These are phyloP conservation scores for Philaethria dido DNA, from an alignment of 2,888 invertebrate genomes.

Conservation along the genomic window DNA sequence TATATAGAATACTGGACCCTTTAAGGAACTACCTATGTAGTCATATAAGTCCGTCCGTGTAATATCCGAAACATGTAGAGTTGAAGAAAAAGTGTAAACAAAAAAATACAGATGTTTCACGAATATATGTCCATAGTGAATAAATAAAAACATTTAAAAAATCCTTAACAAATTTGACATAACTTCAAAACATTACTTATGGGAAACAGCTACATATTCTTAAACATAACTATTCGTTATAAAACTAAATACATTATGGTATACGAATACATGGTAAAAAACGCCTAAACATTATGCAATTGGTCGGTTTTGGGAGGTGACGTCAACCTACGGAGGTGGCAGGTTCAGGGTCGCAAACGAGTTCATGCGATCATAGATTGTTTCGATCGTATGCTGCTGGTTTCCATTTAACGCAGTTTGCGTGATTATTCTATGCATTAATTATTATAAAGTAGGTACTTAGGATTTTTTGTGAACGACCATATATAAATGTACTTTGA, in stretches of 20 bases:
- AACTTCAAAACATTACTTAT: too few species aligned
- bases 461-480: background rate
- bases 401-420: constrained; percentile 10
- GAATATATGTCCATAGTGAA: too few species aligned
- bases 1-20: too few species aligned
- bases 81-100: too few species aligned
- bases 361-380: constrained; percentile 58
- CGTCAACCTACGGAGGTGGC: constrained; percentile 59
- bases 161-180: too few species aligned
- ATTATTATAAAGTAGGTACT: constrained; percentile 12
- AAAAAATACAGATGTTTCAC: too few species aligned
- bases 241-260: constrained; percentile 7
- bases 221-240: constrained; percentile 5
- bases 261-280: constrained; percentile 32
- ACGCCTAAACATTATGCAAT: constrained; percentile 72
- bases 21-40: too few species aligned
- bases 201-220: background rate
- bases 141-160: too few species aligned
- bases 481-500: background rate
- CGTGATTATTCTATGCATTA: constrained; percentile 20
- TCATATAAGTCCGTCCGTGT: too few species aligned
- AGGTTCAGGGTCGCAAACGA: constrained; percentile 70
- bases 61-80: too few species aligned
- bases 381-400: constrained; percentile 38
- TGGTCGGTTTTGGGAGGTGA: constrained; percentile 65